Percentiles rank a stretch among this genome's conserved stretches.
These are phyloP conservation scores for Dissostichus mawsoni DNA, from an alignment of 2,113 vertebrate species.

Conservation along the genomic window DNA sequence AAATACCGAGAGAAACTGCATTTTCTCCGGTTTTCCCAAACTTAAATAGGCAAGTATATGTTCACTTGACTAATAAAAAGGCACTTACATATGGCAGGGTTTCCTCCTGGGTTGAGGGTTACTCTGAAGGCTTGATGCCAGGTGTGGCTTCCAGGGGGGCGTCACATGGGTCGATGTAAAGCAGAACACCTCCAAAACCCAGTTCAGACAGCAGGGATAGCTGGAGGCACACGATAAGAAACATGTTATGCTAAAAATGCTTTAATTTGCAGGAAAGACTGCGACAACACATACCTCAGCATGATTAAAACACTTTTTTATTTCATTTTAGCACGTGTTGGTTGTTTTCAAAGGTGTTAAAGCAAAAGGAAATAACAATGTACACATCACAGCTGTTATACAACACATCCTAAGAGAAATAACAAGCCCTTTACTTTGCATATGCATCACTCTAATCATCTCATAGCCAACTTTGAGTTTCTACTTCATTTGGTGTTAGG, in stretches of 20 bases:
- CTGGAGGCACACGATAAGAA: slow-evolving; percentile 70
- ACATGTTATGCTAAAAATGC: not conserved
- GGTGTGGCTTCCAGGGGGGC: slow-evolving; percentile 73
- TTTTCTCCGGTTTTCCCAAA: no score
- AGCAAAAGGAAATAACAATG: not conserved
- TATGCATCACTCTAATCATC: not conserved
- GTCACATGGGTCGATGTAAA: slow-evolving; percentile 93
- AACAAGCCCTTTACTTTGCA: not conserved
- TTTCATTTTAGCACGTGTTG: no score
- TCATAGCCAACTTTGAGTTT: not conserved
- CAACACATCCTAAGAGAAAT: not conserved
- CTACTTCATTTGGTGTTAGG: not conserved
- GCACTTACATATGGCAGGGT: slow-evolving; percentile 88
- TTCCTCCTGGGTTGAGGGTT: slow-evolving; percentile 90
- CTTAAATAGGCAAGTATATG: not conserved
- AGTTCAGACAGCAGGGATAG: slow-evolving; percentile 89
- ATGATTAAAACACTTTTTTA: not conserved
- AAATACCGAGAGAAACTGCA: no score
- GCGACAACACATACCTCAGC: not conserved
- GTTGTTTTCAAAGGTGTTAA: not conserved
- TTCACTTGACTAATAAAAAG: not conserved
- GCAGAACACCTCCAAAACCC: slow-evolving; percentile 90
- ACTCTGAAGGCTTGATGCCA: slow-evolving; percentile 88
- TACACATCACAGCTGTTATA: not conserved
- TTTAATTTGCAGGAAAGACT: not conserved